Percentiles rank a stretch among this genome's conserved stretches.
These are phyloP conservation scores for Keiferia lycopersicella DNA, from an alignment of 2,888 invertebrate species.

Conservation along the genomic window DNA sequence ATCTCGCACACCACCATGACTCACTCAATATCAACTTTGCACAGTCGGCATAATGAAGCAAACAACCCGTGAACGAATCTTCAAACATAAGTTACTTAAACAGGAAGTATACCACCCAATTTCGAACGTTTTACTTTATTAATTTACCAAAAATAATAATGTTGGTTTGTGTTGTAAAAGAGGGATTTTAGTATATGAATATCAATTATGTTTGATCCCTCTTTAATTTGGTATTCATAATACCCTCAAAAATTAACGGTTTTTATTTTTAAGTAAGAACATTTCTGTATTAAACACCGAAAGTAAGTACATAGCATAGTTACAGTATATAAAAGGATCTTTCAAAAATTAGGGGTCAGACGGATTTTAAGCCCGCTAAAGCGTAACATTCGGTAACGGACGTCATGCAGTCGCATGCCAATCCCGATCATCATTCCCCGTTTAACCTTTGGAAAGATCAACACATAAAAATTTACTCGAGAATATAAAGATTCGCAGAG, in stretches of 20 bases:
- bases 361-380: constrained; percentile 66
- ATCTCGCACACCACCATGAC: constrained; percentile 26
- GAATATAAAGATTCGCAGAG: background rate
- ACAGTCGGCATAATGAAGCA: constrained; percentile 22
- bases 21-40: constrained; percentile 24
- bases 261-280: too few relatives aligned
- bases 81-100: constrained; percentile 15
- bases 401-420: constrained; percentile 68
- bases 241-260: background rate
- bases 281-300: too few relatives aligned
- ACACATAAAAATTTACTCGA: background rate
- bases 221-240: background rate
- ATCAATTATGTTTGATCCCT: constrained; percentile 5
- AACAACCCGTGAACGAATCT: constrained; percentile 17
- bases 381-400: constrained; percentile 76
- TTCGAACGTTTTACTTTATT: constrained; percentile 7
- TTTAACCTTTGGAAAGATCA: constrained; percentile 78
- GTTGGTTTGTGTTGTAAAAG: constrained; percentile 17
- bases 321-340: constrained; percentile 44
- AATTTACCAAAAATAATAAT: constrained; percentile 18
- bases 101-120: background rate
- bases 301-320: too few relatives aligned
- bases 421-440: constrained; percentile 76
- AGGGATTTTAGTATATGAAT: background rate
- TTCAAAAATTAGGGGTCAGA: constrained; percentile 65